These are phyloP conservation scores for Morpho helenor DNA, from an alignment of 2,888 invertebrate genomes.

Conservation along the genomic window DNA sequence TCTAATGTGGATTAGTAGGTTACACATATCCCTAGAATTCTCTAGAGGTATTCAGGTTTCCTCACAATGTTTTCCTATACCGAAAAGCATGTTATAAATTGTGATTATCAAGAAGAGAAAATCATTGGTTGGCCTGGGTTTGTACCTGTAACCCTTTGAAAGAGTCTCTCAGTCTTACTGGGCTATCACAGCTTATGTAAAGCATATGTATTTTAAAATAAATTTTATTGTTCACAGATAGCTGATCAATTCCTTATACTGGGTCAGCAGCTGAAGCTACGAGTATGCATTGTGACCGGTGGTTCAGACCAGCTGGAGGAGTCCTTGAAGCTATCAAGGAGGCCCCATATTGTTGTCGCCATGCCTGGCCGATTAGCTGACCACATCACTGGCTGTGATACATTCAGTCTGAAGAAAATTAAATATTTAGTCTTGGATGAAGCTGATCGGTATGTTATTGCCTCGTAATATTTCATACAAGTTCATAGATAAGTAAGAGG, in stretches of 20 bases:
- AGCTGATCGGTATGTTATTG: constrained; percentile 88
- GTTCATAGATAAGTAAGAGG: too few relatives aligned
- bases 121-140: too few relatives aligned
- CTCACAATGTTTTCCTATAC: too few relatives aligned
- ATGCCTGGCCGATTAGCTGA: constrained; percentile 98
- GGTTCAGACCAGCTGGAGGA: constrained; percentile 96
- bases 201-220: too few relatives aligned
- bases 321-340: constrained; percentile 87
- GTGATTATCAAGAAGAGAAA: too few relatives aligned
- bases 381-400: constrained; percentile 92
- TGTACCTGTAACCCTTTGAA: too few relatives aligned
- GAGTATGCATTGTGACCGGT: constrained; percentile 94
- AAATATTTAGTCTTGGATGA: constrained; percentile 97
- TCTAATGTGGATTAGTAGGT: too few relatives aligned
- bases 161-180: too few relatives aligned
- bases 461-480: neutral
- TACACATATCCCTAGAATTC: too few relatives aligned
- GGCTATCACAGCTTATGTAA: too few relatives aligned
- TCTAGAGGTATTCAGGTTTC: too few relatives aligned
- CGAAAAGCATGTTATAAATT: too few relatives aligned
- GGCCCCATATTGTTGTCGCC: constrained; percentile 96
- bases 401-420: constrained; percentile 87
- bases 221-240: constrained; percentile 78
- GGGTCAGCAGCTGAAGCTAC: constrained; percentile 91
- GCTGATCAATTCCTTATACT: constrained; percentile 96